These are phyloP conservation scores for Fukomys damarensis DNA, from an alignment of 2,113 vertebrate species.

Conservation along the genomic window DNA sequence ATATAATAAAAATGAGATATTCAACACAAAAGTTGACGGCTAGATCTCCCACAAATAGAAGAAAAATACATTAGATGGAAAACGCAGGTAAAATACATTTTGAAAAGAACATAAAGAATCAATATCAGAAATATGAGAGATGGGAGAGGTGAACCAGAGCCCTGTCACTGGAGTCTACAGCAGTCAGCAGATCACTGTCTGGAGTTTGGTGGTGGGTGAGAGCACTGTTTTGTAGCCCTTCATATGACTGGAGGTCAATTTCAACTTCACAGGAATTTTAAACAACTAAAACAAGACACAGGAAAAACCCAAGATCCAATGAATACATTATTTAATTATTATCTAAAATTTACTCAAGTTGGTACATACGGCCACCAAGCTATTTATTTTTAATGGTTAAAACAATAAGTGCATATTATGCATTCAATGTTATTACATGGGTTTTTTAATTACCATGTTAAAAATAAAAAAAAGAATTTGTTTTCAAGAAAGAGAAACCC, in stretches of 20 bases:
- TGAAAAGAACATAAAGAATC: background rate
- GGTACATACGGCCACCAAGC: background rate
- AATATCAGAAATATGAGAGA: background rate
- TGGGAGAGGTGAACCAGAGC: background rate
- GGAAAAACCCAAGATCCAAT: background rate
- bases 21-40: background rate
- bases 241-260: background rate
- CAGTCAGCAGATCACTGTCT: background rate
- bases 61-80: background rate
- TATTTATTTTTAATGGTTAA: background rate
- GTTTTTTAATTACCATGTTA: background rate
- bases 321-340: background rate
- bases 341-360: conserved; percentile 26
- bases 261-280: background rate
- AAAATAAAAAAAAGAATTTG: conserved; percentile 35
- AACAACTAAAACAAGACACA: background rate
- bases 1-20: background rate
- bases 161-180: background rate
- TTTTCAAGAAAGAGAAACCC: conserved; percentile 2
- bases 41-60: background rate
- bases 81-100: background rate
- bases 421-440: background rate
- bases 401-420: background rate
- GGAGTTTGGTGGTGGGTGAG: background rate
- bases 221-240: background rate